Percentiles rank a stretch among this genome's conserved stretches.
phyloP scores from a whole-genome alignment of 2,888 invertebrate species.

The Nowickia ferox region DNA sequence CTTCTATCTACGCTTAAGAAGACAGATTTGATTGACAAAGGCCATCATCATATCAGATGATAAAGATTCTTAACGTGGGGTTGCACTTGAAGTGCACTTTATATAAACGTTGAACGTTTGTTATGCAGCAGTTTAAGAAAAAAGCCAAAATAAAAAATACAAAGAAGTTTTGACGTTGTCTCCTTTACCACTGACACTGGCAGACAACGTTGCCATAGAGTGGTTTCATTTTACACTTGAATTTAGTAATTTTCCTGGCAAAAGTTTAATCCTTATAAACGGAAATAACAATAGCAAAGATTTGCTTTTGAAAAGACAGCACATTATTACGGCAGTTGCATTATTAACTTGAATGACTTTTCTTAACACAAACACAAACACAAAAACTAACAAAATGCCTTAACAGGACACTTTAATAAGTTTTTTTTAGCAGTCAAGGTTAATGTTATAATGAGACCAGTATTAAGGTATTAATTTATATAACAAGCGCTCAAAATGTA shows the following conservation, averaged over 20 bases:
- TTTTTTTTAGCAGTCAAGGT: slow-evolving; percentile 48
- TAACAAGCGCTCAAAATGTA: not conserved
- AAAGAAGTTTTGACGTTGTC: slow-evolving; percentile 21
- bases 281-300: slow-evolving; percentile 58
- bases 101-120: slow-evolving; percentile 46
- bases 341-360: slow-evolving; percentile 36
- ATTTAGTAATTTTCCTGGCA: slow-evolving; percentile 59
- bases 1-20: slow-evolving; percentile 1
- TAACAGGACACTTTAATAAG: slow-evolving; percentile 29
- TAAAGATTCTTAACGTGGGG: slow-evolving; percentile 36
- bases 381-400: slow-evolving; percentile 12
- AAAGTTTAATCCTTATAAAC: slow-evolving; percentile 40
- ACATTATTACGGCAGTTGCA: slow-evolving; percentile 46
- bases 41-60: slow-evolving; percentile 53
- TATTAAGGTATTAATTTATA: slow-evolving; percentile 47
- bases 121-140: slow-evolving; percentile 32
- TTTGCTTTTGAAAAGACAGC: slow-evolving; percentile 32
- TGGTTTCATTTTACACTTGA: slow-evolving; percentile 66
- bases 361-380: not conserved
- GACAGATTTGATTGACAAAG: slow-evolving; percentile 42
- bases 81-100: slow-evolving; percentile 59
- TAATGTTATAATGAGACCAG: slow-evolving; percentile 41
- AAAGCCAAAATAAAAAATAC: too few species aligned
- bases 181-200: not conserved
- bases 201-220: slow-evolving; percentile 17